These are phyloP conservation scores for Origma solitaria DNA, from an alignment of 2,113 vertebrate genomes.

Conservation along the genomic window DNA sequence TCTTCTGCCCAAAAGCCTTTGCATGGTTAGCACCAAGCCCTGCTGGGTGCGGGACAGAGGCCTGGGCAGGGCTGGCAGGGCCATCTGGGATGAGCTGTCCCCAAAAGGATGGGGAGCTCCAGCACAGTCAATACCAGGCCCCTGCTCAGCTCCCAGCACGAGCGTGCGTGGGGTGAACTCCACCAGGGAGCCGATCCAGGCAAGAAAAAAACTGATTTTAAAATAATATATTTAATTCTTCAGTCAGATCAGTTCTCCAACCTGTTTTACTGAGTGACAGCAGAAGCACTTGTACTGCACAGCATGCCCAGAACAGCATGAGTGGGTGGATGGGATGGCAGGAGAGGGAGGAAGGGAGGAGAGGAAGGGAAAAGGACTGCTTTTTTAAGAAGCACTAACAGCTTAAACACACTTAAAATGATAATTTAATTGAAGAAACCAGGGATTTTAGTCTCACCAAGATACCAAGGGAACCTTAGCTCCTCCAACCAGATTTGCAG, in stretches of 20 bases:
- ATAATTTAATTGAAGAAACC: neutral
- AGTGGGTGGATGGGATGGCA: slow-evolving; percentile 48
- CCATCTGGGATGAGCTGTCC: neutral
- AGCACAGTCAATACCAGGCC: rapidly evolving
- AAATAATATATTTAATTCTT: neutral
- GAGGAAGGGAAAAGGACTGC: slow-evolving; percentile 4
- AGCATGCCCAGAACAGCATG: slow-evolving; percentile 43
- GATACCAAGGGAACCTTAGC: neutral
- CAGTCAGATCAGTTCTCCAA: neutral
- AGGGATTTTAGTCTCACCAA: neutral
- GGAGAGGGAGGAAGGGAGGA: slow-evolving; percentile 12
- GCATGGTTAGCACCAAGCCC: neutral
- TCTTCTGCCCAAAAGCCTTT: neutral
- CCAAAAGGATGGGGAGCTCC: neutral
- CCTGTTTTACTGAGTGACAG: slow-evolving; percentile 9
- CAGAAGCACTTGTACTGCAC: slow-evolving; percentile 26
- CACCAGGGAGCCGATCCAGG: neutral
- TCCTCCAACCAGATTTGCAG: neutral
- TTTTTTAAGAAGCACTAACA: slow-evolving; percentile 48
- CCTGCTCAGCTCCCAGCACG: neutral
- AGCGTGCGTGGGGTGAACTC: rapidly evolving
- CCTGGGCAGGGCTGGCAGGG: neutral
- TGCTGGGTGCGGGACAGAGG: neutral
- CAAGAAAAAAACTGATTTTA: neutral
- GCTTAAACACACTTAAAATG: slow-evolving; percentile 21